A percentile compares a stretch with the other conserved stretches of the same genome.
phyloP scores from a whole-genome alignment of 2,113 vertebrate species.

The Puffinus mauretanicus region DNA sequence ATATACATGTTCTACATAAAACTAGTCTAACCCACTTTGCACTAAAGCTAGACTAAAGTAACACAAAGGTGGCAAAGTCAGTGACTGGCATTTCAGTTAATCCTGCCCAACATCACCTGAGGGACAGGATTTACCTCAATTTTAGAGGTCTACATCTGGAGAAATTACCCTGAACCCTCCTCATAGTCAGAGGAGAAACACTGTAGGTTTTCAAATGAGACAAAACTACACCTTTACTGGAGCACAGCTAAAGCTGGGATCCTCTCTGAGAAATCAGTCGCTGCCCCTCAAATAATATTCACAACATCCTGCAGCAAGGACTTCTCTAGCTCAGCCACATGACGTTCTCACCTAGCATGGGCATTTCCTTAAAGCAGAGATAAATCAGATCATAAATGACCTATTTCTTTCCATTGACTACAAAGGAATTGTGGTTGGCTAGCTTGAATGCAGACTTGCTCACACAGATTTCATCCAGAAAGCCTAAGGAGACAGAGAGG shows the following conservation, averaged over 20 bases:
- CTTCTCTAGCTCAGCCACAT: neutral
- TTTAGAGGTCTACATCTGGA: neutral
- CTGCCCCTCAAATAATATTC: neutral
- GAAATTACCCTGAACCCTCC: neutral
- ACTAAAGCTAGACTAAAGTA: neutral
- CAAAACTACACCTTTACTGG: neutral
- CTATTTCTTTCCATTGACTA: neutral
- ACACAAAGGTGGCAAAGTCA: slow-evolving; percentile 11
- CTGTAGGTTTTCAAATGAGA: neutral
- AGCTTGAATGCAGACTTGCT: neutral
- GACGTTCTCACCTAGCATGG: neutral
- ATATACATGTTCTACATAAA: neutral
- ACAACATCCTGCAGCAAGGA: neutral
- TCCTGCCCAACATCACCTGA: neutral
- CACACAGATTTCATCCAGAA: neutral
- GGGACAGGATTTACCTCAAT: neutral
- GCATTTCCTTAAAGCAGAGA: neutral
- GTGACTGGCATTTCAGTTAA: neutral
- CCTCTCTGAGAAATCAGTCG: neutral
- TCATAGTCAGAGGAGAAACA: neutral
- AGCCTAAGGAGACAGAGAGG: neutral
- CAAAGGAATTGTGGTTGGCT: neutral
- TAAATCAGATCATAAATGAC: neutral
- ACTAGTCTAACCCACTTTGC: neutral
- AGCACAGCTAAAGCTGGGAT: neutral